phyloP scores from a whole-genome alignment of 2,797 vertebrate genomes.

The Aulostomus chinensis region DNA sequence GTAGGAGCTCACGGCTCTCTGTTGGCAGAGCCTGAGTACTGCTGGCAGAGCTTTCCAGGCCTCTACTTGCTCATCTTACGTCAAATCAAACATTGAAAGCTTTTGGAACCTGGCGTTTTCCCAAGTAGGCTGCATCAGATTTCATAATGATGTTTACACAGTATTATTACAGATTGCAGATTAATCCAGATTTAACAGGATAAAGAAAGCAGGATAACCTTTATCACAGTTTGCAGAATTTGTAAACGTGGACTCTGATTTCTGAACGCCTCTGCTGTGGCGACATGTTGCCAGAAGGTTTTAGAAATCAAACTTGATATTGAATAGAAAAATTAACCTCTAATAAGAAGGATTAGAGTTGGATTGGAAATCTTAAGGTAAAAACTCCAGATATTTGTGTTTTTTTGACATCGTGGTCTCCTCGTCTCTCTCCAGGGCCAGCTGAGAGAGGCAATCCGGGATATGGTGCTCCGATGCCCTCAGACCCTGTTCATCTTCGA shows the following conservation, averaged over 20 bases:
- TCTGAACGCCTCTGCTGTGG: background rate
- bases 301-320: too few relatives aligned
- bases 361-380: too few relatives aligned
- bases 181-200: conserved; percentile 5
- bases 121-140: conserved; percentile 20
- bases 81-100: conserved; percentile 21
- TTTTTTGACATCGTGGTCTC: too few relatives aligned
- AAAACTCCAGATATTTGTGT: too few relatives aligned
- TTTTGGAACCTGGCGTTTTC: conserved; percentile 30
- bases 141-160: conserved; percentile 46
- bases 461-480: conserved; percentile 82
- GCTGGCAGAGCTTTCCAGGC: too few relatives aligned
- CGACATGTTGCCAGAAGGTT: background rate
- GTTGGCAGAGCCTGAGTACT: conserved; percentile 3
- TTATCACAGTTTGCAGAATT: conserved; percentile 8
- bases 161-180: conserved; percentile 19
- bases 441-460: conserved; percentile 83
- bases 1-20: conserved; percentile 64
- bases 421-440: conserved; percentile 80
- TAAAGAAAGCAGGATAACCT: conserved; percentile 17
- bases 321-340: too few relatives aligned
- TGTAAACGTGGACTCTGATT: conserved; percentile 2
- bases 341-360: too few relatives aligned
- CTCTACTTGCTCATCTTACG: too few relatives aligned
- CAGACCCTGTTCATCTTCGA: conserved; percentile 95